These are phyloP conservation scores for Chaetodon auriga DNA, from an alignment of 2,113 vertebrate genomes.

Conservation along the genomic window DNA sequence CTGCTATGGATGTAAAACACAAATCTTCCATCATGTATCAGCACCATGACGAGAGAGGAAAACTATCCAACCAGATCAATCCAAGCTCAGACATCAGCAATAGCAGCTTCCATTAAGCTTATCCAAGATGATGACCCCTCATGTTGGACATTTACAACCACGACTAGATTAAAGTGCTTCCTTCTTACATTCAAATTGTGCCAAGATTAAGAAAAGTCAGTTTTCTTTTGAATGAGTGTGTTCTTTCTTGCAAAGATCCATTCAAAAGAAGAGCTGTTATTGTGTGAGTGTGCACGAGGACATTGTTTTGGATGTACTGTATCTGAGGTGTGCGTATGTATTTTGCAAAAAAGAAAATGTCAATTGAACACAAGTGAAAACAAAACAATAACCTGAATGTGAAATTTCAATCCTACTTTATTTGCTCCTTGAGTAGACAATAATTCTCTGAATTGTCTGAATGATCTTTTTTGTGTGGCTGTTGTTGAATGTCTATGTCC, in stretches of 20 bases:
- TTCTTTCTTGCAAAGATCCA: constrained; percentile 29
- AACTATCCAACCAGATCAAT: constrained; percentile 45
- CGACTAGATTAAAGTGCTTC: constrained; percentile 80
- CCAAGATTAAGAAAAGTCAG: constrained; percentile 69
- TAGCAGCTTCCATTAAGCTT: constrained; percentile 72
- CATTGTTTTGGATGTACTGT: constrained; percentile 43
- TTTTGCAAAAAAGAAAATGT: constrained; percentile 22
- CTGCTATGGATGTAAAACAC: constrained; percentile 42
- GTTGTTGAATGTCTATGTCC: constrained; percentile 36
- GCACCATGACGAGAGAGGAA: constrained; percentile 58
- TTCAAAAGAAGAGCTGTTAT: constrained; percentile 38
- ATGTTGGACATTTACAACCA: constrained; percentile 54
- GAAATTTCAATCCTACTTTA: constrained; percentile 5
- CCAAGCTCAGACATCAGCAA: constrained; percentile 75
- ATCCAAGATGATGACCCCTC: constrained; percentile 57
- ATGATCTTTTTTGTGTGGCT: constrained; percentile 32
- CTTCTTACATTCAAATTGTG: constrained; percentile 73
- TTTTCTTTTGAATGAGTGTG: constrained; percentile 44
- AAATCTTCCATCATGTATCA: constrained; percentile 53
- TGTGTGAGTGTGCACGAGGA: constrained; percentile 36
- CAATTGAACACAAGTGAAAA: not conserved
- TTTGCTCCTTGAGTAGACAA: constrained; percentile 25
- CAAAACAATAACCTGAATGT: constrained; percentile 16
- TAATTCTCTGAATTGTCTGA: constrained; percentile 19
- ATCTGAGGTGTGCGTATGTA: constrained; percentile 45